phyloP scores from a whole-genome alignment of 2,888 invertebrate species.

The Erebia aethiops region DNA sequence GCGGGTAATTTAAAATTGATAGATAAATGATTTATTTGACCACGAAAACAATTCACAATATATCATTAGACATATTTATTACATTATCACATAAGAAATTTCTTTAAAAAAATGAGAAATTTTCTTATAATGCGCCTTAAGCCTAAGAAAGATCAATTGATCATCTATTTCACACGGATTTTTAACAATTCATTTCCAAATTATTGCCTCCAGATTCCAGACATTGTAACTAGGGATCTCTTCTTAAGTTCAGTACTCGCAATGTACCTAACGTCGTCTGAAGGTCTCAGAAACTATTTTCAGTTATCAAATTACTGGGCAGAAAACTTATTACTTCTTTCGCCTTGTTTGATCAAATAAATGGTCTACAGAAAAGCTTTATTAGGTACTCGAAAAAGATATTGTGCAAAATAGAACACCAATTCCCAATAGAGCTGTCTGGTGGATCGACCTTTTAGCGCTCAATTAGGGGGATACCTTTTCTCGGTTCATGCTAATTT shows the following conservation, averaged over 20 bases:
- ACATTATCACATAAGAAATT: too few species aligned
- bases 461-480: conserved; percentile 12
- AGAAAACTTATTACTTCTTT: background rate
- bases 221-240: too few species aligned
- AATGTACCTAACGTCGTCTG: background rate
- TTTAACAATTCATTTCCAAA: too few species aligned
- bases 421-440: conserved; percentile 13
- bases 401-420: conserved; percentile 11
- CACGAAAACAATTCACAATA: too few species aligned
- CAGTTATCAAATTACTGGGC: background rate
- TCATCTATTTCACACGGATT: too few species aligned
- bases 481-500: conserved; percentile 3
- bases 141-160: too few species aligned
- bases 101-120: too few species aligned
- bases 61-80: too few species aligned
- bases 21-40: too few species aligned
- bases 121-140: too few species aligned
- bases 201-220: too few species aligned
- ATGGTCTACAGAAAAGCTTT: conserved; percentile 10
- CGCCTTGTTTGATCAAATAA: conserved; percentile 5
- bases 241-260: background rate
- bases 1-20: too few species aligned
- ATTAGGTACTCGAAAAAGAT: background rate
- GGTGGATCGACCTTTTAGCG: conserved; percentile 5
- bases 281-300: background rate